A percentile compares a stretch with the other conserved stretches of the same genome.
These are phyloP conservation scores for Protonibea diacanthus DNA, from an alignment of 2,797 vertebrate genomes.

Conservation along the genomic window DNA sequence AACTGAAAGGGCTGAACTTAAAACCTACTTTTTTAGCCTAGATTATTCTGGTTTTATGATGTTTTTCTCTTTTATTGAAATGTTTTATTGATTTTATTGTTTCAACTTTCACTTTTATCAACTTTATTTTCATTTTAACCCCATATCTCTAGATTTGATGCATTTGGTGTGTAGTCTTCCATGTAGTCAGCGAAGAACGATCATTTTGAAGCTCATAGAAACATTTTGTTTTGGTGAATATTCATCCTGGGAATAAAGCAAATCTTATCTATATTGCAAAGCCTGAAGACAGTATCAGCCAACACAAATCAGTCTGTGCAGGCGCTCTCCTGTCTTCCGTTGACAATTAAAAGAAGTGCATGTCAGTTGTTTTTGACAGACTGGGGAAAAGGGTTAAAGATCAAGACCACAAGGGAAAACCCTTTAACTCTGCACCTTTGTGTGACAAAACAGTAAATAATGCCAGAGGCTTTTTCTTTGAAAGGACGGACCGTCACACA, in stretches of 20 bases:
- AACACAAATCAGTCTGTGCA: slow-evolving; percentile 24
- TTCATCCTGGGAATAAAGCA: neutral
- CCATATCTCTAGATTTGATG: neutral
- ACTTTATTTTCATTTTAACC: neutral
- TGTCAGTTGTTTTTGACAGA: slow-evolving; percentile 62
- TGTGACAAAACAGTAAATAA: slow-evolving; percentile 55
- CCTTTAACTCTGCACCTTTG: slow-evolving; percentile 54
- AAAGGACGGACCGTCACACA: slow-evolving; percentile 52
- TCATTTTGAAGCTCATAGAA: no score
- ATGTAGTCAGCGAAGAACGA: no score
- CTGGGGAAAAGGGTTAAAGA: slow-evolving; percentile 65
- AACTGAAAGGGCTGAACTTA: neutral
- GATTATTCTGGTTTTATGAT: neutral
- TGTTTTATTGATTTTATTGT: neutral
- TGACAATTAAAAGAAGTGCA: slow-evolving; percentile 41
- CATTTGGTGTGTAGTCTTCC: neutral
- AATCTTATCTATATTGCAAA: neutral
- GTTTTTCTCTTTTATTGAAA: neutral
- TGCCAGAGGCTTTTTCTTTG: slow-evolving; percentile 38
- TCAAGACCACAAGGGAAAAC: slow-evolving; percentile 56
- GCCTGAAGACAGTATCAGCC: slow-evolving; percentile 25
- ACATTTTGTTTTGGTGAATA: no score
- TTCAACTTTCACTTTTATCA: neutral
- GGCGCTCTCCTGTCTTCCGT: slow-evolving; percentile 38
- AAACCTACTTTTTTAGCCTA: no score